Base-by-base conservation (phyloP, 2,888 invertebrate genomes). In the Agrochola circellaris region DNA sequence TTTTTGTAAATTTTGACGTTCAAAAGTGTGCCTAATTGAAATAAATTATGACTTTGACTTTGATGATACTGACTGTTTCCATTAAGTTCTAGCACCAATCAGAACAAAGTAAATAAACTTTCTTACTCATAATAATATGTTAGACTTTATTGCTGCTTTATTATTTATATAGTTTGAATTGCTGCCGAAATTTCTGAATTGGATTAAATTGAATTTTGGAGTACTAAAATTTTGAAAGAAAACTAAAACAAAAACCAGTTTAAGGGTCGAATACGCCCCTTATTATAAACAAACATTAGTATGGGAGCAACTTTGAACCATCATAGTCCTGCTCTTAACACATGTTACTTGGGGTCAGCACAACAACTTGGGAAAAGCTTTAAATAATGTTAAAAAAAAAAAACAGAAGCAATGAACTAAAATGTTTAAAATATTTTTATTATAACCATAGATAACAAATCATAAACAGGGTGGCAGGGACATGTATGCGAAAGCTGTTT, bases 41-140 rank as follows among this genome's bases (percentile, higher is more conserved):
- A 48, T 48, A 48, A 48, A 48, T 48, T 17, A 48, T 48, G 9
- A 42, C 0, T 42, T 42, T 42, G 45, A 15, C 4, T 11, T 45
- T 45, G 45, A 17, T n/a, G n/a, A 30, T 66, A 45, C 8, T 56
- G 2, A 13, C 11, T 61, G 17, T 61, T 75, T 70, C n/a, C 8
- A 76, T 20, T 9, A 42, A 76, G 42, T 75, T 67, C 23, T 51
- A 56, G 38, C 15, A 56, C 23, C 30, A 68, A 76, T 78, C 58
- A 51, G 17, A 65, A 23, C 9, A 34, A 11, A 73, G 38, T 78
- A 78, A 66, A 75, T 61, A 34, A 71, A 72, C n/a, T 72, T 77
- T 71, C 62, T 7, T n/a, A 48, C 26, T 30, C 8, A 62, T 23
- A 56, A 34, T 56, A 51, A 60, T 67, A 30, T 71, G 38, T 56